phyloP scores from a whole-genome alignment of 2,888 invertebrate genomes.

The Heliothis peltigera region DNA sequence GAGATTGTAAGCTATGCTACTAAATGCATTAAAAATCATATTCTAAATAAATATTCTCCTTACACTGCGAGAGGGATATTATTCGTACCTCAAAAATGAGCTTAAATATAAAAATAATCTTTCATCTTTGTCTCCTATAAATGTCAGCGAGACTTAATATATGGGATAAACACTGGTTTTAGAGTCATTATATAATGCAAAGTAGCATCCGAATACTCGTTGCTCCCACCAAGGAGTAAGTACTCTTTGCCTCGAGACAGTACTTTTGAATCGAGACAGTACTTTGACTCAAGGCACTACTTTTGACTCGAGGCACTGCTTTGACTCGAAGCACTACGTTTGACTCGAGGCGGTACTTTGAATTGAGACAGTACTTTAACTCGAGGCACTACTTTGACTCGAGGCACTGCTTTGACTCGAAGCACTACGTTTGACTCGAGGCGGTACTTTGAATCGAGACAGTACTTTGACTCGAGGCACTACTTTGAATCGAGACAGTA shows the following conservation, averaged over 20 bases:
- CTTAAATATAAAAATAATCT: not conserved
- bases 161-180: constrained; percentile 7
- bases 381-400: no score
- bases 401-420: no score
- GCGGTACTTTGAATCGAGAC: no score
- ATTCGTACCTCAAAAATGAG: constrained; percentile 1
- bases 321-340: no score
- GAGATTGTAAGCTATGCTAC: not conserved
- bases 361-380: no score
- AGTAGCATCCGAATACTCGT: not conserved
- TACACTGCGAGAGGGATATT: constrained; percentile 2
- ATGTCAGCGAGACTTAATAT: constrained; percentile 34
- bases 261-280: no score
- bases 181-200: not conserved
- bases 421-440: no score
- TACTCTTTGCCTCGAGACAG: no score
- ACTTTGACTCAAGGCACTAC: no score
- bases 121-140: constrained; percentile 1
- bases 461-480: no score
- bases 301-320: no score
- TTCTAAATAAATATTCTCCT: not conserved
- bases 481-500: no score
- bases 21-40: not conserved
- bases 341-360: not conserved
- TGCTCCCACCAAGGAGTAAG: constrained; percentile 9